Evolutionary conservation across 2,888 invertebrate genomes (phyloP).

Genomic region (Subacronicta megacephala): DNA sequence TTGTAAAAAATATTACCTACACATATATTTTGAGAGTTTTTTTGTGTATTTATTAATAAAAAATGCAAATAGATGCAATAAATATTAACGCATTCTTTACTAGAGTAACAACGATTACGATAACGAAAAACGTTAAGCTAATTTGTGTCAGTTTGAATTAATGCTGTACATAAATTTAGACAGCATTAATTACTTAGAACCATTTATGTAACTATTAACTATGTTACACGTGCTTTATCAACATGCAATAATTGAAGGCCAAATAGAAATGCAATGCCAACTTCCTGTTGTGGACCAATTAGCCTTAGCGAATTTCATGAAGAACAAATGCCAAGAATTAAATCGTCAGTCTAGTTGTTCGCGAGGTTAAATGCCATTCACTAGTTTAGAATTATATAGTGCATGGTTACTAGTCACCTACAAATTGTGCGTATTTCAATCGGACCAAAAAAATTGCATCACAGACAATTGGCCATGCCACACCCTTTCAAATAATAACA

Average conservation of each 20-base stretch:
- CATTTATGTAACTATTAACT: too few relatives aligned
- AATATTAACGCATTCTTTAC: too few relatives aligned
- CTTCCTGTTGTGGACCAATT: slow-evolving; percentile 33
- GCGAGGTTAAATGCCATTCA: slow-evolving; percentile 55
- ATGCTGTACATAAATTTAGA: neutral
- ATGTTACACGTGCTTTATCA: slow-evolving; percentile 4
- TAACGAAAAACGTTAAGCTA: too few relatives aligned
- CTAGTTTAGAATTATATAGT: slow-evolving; percentile 51
- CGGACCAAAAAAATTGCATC: slow-evolving; percentile 46
- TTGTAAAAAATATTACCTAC: too few relatives aligned
- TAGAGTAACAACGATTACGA: too few relatives aligned
- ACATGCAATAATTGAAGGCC: slow-evolving; percentile 24
- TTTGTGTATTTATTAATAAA: too few relatives aligned
- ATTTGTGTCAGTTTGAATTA: too few relatives aligned
- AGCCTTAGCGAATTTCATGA: slow-evolving; percentile 23
- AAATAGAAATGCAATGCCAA: slow-evolving; percentile 37
- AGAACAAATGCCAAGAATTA: slow-evolving; percentile 42
- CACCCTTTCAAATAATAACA: slow-evolving; percentile 71
- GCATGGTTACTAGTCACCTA: slow-evolving; percentile 48
- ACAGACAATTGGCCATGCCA: slow-evolving; percentile 59
- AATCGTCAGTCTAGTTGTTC: slow-evolving; percentile 34
- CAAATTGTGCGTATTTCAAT: slow-evolving; percentile 52
- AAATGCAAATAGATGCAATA: too few relatives aligned
- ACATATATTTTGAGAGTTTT: too few relatives aligned
- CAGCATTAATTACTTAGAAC: neutral